Conservation (phyloP, 2,113 vertebrate genomes). For the Caranx melampygus region DNA sequence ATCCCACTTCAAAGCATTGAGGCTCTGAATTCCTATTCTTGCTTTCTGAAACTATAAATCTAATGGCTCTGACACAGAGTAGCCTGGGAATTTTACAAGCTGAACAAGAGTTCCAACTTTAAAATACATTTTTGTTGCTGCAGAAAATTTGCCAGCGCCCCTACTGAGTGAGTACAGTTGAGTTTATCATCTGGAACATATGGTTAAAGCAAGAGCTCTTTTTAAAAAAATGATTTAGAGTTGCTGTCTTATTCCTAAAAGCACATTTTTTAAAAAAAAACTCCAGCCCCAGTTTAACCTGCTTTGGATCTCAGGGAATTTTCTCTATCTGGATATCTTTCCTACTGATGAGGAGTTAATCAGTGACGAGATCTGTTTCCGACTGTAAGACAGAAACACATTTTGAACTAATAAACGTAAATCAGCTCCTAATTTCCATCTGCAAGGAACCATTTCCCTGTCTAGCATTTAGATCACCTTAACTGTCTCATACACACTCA, state of each 20-base stretch:
- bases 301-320: slow-evolving; percentile 9
- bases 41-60: slow-evolving; percentile 32
- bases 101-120: slow-evolving; percentile 9
- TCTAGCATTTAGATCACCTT: slow-evolving; percentile 20
- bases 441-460: slow-evolving; percentile 5
- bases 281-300: background rate
- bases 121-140: background rate
- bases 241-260: background rate
- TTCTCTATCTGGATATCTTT: background rate
- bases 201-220: background rate
- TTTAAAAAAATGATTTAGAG: background rate
- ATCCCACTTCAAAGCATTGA: slow-evolving; percentile 47
- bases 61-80: slow-evolving; percentile 39
- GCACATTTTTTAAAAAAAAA: background rate
- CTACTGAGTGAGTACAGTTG: slow-evolving; percentile 21
- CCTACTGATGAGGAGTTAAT: slow-evolving; percentile 8
- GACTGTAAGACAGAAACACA: slow-evolving; percentile 2
- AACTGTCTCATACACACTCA: slow-evolving; percentile 1
- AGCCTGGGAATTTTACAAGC: slow-evolving; percentile 33
- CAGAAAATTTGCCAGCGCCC: slow-evolving; percentile 10
- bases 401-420: slow-evolving; percentile 9
- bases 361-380: background rate
- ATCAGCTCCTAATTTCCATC: slow-evolving; percentile 3
- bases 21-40: slow-evolving; percentile 37
- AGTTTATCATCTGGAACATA: slow-evolving; percentile 19